Percentiles rank a stretch among this genome's conserved stretches.
phyloP scores from a whole-genome alignment of 53 echinoderm and acorn worm genomes.

The Crossaster papposus region DNA sequence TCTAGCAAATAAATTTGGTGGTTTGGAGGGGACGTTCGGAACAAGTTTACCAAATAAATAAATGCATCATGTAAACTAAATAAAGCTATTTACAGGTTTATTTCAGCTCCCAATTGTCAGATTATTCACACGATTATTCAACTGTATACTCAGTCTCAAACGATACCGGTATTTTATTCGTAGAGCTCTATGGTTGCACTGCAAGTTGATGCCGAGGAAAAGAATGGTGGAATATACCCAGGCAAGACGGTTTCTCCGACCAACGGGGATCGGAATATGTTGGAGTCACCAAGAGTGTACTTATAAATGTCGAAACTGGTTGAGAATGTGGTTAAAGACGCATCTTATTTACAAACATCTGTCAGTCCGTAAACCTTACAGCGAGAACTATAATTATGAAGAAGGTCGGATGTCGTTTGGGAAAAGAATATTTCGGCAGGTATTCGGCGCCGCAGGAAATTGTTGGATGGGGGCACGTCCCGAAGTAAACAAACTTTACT shows the following conservation, averaged over 20 bases:
- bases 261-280: constrained; percentile 18
- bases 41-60: too few relatives aligned
- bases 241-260: constrained; percentile 5
- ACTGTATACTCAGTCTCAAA: too few relatives aligned
- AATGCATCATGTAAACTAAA: too few relatives aligned
- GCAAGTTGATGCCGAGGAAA: constrained; percentile 62
- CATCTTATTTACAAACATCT: constrained; percentile 47
- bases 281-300: background rate
- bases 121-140: too few relatives aligned
- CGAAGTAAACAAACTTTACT: too few relatives aligned
- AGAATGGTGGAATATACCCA: constrained; percentile 65
- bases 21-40: too few relatives aligned
- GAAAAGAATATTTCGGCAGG: too few relatives aligned
- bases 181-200: background rate
- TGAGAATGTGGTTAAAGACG: constrained; percentile 29
- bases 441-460: too few relatives aligned
- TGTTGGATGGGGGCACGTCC: too few relatives aligned
- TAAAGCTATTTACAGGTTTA: background rate
- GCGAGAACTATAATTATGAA: background rate
- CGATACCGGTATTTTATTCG: too few relatives aligned
- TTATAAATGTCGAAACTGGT: background rate
- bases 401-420: too few relatives aligned
- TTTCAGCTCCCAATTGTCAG: background rate
- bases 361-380: constrained; percentile 44
- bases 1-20: too few relatives aligned